These are phyloP conservation scores for Drosophila koepferae DNA, from an alignment of 2,888 invertebrate species.

Conservation along the genomic window DNA sequence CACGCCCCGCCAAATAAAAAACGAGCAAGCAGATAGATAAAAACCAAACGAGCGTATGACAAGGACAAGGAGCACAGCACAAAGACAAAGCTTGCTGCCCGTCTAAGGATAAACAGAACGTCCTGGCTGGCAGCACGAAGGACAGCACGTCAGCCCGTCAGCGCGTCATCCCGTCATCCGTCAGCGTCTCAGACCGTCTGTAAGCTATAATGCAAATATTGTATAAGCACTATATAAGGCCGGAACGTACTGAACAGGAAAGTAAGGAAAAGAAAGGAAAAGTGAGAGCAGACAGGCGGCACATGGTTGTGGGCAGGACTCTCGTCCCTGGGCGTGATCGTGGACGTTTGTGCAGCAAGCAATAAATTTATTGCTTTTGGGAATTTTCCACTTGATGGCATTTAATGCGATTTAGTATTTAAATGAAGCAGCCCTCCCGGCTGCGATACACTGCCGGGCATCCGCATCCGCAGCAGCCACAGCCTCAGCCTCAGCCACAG, in stretches of 20 bases:
- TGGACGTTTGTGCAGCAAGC: slow-evolving; percentile 57
- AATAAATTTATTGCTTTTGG: slow-evolving; percentile 80
- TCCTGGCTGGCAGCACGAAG: slow-evolving; percentile 21
- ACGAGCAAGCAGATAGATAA: slow-evolving; percentile 20
- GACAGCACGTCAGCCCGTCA: slow-evolving; percentile 9
- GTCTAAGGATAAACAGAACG: slow-evolving; percentile 52
- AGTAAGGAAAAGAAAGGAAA: slow-evolving; percentile 26
- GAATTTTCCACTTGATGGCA: slow-evolving; percentile 81
- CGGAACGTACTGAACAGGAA: slow-evolving; percentile 28
- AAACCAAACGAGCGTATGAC: slow-evolving; percentile 62
- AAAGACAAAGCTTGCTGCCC: slow-evolving; percentile 36
- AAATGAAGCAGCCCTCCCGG: slow-evolving; percentile 70
- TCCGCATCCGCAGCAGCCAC: slow-evolving; percentile 13
- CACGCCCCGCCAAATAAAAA: slow-evolving; percentile 20
- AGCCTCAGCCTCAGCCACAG: slow-evolving; percentile 7
- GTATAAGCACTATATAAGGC: slow-evolving; percentile 63
- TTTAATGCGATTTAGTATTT: slow-evolving; percentile 80
- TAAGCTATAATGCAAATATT: slow-evolving; percentile 74
- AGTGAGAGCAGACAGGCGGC: slow-evolving; percentile 54
- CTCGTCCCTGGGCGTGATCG: slow-evolving; percentile 45
- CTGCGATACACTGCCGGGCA: slow-evolving; percentile 14
- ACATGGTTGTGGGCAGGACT: slow-evolving; percentile 14
- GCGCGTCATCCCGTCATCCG: slow-evolving; percentile 1
- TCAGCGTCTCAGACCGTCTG: slow-evolving; percentile 19
- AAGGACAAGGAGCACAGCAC: slow-evolving; percentile 47